A percentile compares a stretch with the other conserved stretches of the same genome.
Conservation (phyloP, 2,797 vertebrate species). For the Xiphophorus birchmanni region DNA sequence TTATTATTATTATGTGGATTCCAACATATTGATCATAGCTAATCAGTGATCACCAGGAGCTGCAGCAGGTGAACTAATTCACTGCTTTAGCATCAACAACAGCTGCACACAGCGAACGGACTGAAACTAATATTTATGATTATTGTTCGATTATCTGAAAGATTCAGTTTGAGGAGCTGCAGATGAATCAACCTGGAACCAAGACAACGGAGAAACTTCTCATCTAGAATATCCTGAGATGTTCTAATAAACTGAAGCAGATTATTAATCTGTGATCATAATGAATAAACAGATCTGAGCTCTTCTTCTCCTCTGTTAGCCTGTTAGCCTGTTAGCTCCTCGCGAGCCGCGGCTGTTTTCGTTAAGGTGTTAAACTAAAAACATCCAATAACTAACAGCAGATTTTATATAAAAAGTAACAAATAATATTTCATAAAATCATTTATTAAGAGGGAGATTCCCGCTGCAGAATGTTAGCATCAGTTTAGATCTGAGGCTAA, state of each 20-base stretch:
- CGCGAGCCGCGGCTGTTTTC: neutral
- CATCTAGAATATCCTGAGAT: too few species aligned
- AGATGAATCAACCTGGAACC: too few species aligned
- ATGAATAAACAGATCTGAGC: neutral
- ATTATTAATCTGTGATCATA: neutral
- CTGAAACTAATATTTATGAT: neutral
- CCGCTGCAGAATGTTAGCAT: neutral
- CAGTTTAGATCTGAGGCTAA: slow-evolving; percentile 1
- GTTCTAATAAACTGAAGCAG: too few species aligned
- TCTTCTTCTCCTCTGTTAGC: neutral
- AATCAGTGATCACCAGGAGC: too few species aligned
- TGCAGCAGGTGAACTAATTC: neutral
- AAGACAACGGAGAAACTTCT: too few species aligned
- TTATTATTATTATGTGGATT: too few species aligned
- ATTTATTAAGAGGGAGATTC: neutral
- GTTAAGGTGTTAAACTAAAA: neutral
- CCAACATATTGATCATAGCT: too few species aligned
- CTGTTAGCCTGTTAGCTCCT: neutral
- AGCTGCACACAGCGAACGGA: too few species aligned
- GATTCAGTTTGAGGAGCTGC: too few species aligned
- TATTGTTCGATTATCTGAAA: neutral
- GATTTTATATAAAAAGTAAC: neutral
- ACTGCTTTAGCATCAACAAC: too few species aligned
- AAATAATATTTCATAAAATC: neutral
- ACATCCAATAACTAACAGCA: neutral